phyloP scores from a whole-genome alignment of 2,113 vertebrate species.

The Carlito syrichta region DNA sequence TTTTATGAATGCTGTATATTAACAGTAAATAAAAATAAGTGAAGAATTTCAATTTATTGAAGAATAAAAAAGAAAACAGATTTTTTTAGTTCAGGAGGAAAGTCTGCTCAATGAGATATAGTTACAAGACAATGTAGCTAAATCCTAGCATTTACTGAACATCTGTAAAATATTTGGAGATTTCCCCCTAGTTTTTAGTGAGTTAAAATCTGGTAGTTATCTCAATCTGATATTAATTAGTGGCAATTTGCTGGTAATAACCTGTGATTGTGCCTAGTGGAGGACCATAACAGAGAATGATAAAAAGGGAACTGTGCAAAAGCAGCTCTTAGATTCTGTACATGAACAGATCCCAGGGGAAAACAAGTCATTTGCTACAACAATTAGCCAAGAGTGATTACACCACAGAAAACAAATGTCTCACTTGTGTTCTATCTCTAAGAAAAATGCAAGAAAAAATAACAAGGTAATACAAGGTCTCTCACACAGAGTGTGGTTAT shows the following conservation, averaged over 20 bases:
- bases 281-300: not conserved
- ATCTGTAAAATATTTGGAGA: not conserved
- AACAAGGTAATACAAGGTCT: not conserved
- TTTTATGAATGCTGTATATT: not conserved
- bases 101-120: not conserved
- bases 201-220: not conserved
- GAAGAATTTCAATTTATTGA: not conserved
- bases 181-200: not conserved
- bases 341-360: not conserved
- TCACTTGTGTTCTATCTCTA: not conserved
- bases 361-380: not conserved
- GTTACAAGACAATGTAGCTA: not conserved
- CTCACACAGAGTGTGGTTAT: not conserved
- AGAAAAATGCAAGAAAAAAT: not conserved
- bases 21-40: not conserved
- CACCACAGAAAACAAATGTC: not conserved
- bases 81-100: not conserved
- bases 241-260: not conserved
- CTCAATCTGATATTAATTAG: conserved; percentile 17
- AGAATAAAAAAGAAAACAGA: not conserved
- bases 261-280: not conserved
- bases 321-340: not conserved
- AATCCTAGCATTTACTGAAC: not conserved
- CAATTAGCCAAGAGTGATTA: not conserved
- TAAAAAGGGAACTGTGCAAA: not conserved